A percentile compares a stretch with the other conserved stretches of the same genome.
Conservation (phyloP, 2,113 vertebrate genomes). For the Stegastes partitus region DNA sequence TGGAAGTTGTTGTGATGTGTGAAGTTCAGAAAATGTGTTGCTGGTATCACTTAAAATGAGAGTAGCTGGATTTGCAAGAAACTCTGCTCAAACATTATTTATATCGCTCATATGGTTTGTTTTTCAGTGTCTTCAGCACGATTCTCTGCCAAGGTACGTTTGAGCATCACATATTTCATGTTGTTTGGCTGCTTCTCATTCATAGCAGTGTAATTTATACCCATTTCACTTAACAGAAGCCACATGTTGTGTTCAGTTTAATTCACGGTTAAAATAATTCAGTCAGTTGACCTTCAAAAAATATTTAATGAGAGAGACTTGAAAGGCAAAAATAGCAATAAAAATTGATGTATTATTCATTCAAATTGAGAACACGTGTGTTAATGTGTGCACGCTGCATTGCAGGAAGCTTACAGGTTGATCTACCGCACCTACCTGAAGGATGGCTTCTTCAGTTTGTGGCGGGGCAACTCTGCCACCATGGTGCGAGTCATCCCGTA, state of each 20-base stretch:
- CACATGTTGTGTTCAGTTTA: not conserved
- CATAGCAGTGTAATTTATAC: not conserved
- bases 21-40: not conserved
- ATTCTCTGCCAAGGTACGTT: conserved; percentile 96
- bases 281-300: no score
- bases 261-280: not conserved
- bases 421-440: conserved; percentile 95
- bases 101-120: conserved; percentile 33
- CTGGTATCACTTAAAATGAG: not conserved
- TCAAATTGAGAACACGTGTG: not conserved
- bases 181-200: not conserved
- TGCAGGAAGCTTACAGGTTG: conserved; percentile 93
- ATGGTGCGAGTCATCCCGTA: conserved; percentile 98
- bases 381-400: not conserved
- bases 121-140: conserved; percentile 94
- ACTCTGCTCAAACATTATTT: conserved; percentile 8
- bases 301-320: no score
- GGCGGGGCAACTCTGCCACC: conserved; percentile 97
- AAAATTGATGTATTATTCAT: no score
- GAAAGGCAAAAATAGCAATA: not conserved
- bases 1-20: not conserved
- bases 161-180: not conserved
- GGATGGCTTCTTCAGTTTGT: conserved; percentile 94
- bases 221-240: not conserved
- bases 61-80: not conserved